A percentile compares a stretch with the other conserved stretches of the same genome.
These are phyloP conservation scores for Megalops atlanticus DNA, from an alignment of 2,113 vertebrate genomes.

Conservation along the genomic window DNA sequence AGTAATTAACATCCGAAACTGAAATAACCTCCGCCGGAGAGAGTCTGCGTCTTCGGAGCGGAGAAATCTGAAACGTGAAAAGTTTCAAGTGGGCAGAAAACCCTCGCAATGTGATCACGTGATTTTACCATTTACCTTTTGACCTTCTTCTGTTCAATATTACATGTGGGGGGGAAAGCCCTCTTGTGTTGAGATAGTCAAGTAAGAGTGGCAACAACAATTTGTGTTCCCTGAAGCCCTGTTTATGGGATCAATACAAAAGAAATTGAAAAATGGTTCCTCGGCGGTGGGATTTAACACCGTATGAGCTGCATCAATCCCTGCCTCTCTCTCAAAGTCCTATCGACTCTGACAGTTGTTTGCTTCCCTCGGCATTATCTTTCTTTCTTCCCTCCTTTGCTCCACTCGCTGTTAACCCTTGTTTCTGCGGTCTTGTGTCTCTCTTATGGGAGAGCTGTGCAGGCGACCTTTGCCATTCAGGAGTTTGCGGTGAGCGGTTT, in stretches of 20 bases:
- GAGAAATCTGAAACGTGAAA: background rate
- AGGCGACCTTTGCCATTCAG: too few species aligned
- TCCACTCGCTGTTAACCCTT: background rate
- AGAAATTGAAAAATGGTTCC: constrained; percentile 42
- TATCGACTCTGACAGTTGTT: constrained; percentile 19
- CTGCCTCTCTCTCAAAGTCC: constrained; percentile 27
- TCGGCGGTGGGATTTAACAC: constrained; percentile 23
- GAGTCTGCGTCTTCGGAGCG: background rate
- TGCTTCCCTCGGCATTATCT: constrained; percentile 4
- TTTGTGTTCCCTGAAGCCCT: constrained; percentile 13
- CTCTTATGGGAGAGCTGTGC: background rate
- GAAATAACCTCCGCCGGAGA: background rate
- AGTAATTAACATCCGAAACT: background rate
- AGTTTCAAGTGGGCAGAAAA: background rate
- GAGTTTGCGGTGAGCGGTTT: too few species aligned
- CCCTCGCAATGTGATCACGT: background rate
- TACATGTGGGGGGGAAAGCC: background rate
- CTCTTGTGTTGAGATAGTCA: background rate
- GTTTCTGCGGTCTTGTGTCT: background rate
- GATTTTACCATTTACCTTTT: background rate
- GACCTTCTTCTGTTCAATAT: background rate
- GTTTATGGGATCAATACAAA: constrained; percentile 38
- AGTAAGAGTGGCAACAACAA: constrained; percentile 17
- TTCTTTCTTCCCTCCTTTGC: constrained; percentile 22
- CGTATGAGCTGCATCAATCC: background rate